A percentile compares a stretch with the other conserved stretches of the same genome.
Conservation (phyloP, 1,140 invertebrate genomes). For the Batillaria attramentaria region DNA sequence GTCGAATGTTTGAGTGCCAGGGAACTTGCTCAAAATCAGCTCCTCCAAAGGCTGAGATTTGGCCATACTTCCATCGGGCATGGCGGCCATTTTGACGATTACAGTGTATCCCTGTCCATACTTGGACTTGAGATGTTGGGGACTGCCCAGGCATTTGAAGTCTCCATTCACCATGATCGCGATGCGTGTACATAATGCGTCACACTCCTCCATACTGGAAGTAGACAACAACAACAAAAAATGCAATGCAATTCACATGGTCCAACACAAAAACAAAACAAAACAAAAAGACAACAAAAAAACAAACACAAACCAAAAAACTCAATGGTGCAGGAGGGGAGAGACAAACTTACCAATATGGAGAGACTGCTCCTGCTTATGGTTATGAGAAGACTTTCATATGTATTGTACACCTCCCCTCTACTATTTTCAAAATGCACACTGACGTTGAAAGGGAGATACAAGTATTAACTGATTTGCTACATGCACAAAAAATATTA, state of each 20-base stretch:
- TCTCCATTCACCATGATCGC: slow-evolving; percentile 75
- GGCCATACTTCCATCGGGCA: slow-evolving; percentile 20
- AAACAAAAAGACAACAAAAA: slow-evolving; percentile 13
- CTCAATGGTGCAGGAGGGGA: not conserved
- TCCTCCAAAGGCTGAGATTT: slow-evolving; percentile 41
- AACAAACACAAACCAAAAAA: not conserved
- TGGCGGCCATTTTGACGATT: slow-evolving; percentile 58
- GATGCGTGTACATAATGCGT: slow-evolving; percentile 74
- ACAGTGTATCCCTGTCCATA: slow-evolving; percentile 72
- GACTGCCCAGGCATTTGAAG: slow-evolving; percentile 72
- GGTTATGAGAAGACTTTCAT: not conserved
- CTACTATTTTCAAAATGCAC: not conserved
- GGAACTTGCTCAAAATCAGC: slow-evolving; percentile 56
- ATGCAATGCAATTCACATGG: slow-evolving; percentile 32
- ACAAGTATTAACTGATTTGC: not conserved
- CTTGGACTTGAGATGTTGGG: slow-evolving; percentile 73
- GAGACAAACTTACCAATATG: not conserved
- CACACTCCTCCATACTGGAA: slow-evolving; percentile 71
- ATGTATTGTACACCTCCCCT: not conserved
- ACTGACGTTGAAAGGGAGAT: not conserved
- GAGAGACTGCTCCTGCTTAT: not conserved
- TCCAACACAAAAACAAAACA: slow-evolving; percentile 4
- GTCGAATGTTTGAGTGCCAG: slow-evolving; percentile 75
- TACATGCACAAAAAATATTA: not conserved
- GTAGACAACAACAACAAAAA: too few relatives aligned